Conservation (phyloP, 2,797 vertebrate species). For the Eulemur albifrons region DNA sequence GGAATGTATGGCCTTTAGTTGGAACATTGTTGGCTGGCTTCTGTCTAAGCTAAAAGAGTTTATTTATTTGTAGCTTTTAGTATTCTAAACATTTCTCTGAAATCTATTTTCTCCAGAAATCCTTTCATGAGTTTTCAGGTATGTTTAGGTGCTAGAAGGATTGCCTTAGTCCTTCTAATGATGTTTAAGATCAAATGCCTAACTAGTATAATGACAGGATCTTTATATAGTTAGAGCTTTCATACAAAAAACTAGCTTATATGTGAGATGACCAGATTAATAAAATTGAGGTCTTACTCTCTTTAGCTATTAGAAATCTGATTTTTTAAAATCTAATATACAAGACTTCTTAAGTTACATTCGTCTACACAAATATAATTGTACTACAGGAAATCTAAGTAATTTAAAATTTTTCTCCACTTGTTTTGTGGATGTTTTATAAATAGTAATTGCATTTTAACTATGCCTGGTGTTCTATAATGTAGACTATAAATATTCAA, state of each 20-base stretch:
- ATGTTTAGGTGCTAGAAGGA: background rate
- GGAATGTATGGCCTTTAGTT: background rate
- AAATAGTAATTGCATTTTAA: background rate
- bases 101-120: background rate
- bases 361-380: background rate
- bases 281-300: background rate
- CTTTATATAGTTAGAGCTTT: background rate
- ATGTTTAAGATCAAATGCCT: background rate
- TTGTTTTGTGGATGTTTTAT: background rate
- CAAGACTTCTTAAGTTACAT: background rate
- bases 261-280: background rate
- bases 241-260: background rate
- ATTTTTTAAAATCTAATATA: background rate
- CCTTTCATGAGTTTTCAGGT: background rate
- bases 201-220: background rate
- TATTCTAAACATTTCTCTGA: background rate
- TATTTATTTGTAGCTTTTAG: background rate
- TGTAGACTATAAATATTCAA: background rate
- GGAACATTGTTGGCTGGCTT: background rate
- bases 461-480: background rate
- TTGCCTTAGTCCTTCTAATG: background rate
- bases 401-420: background rate
- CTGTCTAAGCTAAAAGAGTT: background rate
- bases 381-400: background rate
- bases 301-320: background rate